phyloP scores from a whole-genome alignment of 1,140 invertebrate genomes.

The Drosophila miranda region DNA sequence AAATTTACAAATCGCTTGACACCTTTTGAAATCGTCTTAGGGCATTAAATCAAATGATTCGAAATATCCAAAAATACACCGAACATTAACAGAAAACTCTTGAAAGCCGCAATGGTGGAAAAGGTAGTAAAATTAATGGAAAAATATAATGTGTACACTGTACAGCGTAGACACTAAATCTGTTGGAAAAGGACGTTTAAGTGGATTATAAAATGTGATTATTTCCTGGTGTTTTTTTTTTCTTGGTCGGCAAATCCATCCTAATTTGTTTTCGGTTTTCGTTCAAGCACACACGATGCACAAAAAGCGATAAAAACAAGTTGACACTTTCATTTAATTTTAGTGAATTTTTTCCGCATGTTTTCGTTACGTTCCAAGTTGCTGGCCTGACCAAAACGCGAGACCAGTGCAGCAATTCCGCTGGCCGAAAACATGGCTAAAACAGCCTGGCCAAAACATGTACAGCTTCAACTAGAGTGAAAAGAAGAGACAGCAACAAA shows the following conservation, averaged over 20 bases:
- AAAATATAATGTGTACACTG: too few relatives aligned
- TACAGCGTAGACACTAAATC: too few relatives aligned
- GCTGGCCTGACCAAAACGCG: constrained; percentile 65
- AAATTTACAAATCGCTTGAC: constrained; percentile 68
- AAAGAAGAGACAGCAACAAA: constrained; percentile 54
- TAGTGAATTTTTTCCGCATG: constrained; percentile 62
- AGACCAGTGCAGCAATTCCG: constrained; percentile 62
- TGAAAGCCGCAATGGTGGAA: neutral
- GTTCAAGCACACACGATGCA: constrained; percentile 3
- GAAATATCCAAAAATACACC: constrained; percentile 6
- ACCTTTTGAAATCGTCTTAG: constrained; percentile 37
- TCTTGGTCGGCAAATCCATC: too few relatives aligned
- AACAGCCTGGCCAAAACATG: constrained; percentile 25
- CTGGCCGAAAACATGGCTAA: constrained; percentile 55
- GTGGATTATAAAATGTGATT: too few relatives aligned
- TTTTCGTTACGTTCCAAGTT: constrained; percentile 67
- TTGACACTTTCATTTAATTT: constrained; percentile 57
- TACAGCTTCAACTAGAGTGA: constrained; percentile 60
- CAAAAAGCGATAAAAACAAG: constrained; percentile 38
- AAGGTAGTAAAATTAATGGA: neutral
- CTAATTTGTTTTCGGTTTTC: constrained; percentile 39
- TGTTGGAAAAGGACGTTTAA: too few relatives aligned
- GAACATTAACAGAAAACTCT: too few relatives aligned
- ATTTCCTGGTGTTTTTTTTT: too few relatives aligned
- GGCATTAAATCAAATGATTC: constrained; percentile 54